Evolutionary conservation across 2,797 vertebrate genomes (phyloP), one percentile per base, ranked within the genome.

Genomic region (Amniataba percoides): DNA sequence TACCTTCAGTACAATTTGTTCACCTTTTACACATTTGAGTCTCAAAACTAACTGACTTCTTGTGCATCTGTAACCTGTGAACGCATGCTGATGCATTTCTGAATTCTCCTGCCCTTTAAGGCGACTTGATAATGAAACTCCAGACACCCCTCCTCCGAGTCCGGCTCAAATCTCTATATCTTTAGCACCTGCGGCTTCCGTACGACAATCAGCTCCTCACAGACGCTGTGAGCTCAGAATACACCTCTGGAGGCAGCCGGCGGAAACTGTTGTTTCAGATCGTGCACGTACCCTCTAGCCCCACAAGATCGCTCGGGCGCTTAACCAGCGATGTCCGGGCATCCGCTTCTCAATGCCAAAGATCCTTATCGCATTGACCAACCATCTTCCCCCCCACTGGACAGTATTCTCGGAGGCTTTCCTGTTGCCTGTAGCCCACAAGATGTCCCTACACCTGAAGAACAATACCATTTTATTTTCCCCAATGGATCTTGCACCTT

Each of bases 181-280:
- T 70, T 74, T 12, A 27, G 40, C 63, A 67, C 51, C 74, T 52
- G 57, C 12, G 19, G 55, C 74, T 42, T 68, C 21, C 36, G 4
- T 7, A 43, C 23, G 68, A 9, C 51, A 56, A 39, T 43, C 16
- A 19, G 4, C 9, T 23, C 43, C 53, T 53, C 21, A 16, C n/a
- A 31, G 46, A 21, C 12, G 10, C 48, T 39, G 2, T 72, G 23
- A 34, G 15, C 40, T 58, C 42, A 71, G 3, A 75, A 69, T 60
- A 57, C 25, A 56, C 58, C 48, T 61, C 34, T 66, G 7, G 16
- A 66, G 31, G 52, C 19, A 42, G 70, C 15, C 46, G 18, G 13
- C 72, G 65, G 60, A 70, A 74, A 45, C 23, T 31, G 31, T 45
- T 57, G 64, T 43, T 60, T 31, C 7, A 14, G 13, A 48, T 71